Evolutionary conservation across 2,888 invertebrate species (phyloP), one percentile per base, ranked within the genome.

Genomic region (Agrochola macilenta): DNA sequence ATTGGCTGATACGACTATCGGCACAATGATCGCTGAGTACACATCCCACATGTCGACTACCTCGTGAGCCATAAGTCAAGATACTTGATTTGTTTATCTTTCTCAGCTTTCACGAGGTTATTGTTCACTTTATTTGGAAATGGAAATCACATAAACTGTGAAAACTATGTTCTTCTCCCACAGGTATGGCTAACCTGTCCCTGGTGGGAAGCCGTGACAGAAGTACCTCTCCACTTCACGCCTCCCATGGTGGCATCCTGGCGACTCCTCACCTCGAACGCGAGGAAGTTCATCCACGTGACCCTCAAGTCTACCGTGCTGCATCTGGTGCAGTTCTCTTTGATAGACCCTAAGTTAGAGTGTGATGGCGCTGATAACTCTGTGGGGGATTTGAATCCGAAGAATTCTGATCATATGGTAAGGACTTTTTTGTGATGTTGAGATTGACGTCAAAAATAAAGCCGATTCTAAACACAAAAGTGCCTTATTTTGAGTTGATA

Each of bases 221-320:
- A 97, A 83, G 98, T 99, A 65, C 97, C 97, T 3, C 95, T 99
- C 9, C 97, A 98, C 90, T 99, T 99, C 95, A 97, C 98, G 14
- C 98, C 99, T 0, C 99, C 99, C 0, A 97, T 99, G 93, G 97
- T 97, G 87, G 97, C 98, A 0, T 97, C 97, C 1, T 98, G 98
- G 97, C 97, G 98, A 73, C 97, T 99, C 23, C 98, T 99, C 81
- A 99, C 99, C 0, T 98, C 98, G 1, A 97, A 98, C 88, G 97
- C 97, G n/a, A 97, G 98, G 87, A 99, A 99, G 95, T 99, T 98
- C 90, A 93, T 99, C 30, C 98, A 99, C 93, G 97, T 99, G 46
- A 97, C 97, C 58, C 97, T 98, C 7, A 97, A 97, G 81, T 98
- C 98, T 2, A 97, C 97, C 9, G 98, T 98, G 43, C 94, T 97